Conservation (phyloP, 2,113 vertebrate species). For the Raja brachyura region DNA sequence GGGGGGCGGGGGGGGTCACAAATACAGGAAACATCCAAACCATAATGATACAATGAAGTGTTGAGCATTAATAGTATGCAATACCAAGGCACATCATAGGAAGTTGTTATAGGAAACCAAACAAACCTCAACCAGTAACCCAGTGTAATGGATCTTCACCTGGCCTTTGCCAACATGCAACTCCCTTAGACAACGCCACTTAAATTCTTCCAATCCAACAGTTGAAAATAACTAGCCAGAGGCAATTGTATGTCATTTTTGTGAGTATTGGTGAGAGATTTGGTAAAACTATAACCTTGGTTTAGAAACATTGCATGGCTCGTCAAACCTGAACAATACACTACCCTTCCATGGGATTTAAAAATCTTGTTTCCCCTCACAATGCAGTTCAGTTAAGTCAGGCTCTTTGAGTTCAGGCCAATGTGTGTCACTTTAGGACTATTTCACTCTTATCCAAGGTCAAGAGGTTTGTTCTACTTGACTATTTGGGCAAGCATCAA, state of each 20-base stretch:
- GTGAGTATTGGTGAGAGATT: background rate
- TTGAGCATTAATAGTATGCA: slow-evolving; percentile 33
- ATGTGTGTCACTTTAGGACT: background rate
- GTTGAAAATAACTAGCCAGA: background rate
- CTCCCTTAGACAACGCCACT: background rate
- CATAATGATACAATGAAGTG: background rate
- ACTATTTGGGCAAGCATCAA: background rate
- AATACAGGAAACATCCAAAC: background rate
- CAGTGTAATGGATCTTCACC: background rate
- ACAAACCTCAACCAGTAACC: background rate
- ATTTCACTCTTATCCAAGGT: background rate
- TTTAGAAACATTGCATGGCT: background rate
- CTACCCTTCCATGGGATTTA: background rate
- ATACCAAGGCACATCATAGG: slow-evolving; percentile 34
- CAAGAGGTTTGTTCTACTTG: background rate
- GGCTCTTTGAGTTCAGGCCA: too few relatives aligned
- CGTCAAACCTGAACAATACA: background rate
- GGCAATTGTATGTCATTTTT: background rate
- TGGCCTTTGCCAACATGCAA: background rate
- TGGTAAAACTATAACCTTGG: background rate
- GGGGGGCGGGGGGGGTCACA: background rate
- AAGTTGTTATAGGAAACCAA: slow-evolving; percentile 1
- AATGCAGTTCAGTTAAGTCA: background rate
- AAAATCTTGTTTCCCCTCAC: too few relatives aligned
- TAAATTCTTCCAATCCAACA: background rate